Conservation (phyloP, 1,140 invertebrate genomes). For the Formica selysi region DNA sequence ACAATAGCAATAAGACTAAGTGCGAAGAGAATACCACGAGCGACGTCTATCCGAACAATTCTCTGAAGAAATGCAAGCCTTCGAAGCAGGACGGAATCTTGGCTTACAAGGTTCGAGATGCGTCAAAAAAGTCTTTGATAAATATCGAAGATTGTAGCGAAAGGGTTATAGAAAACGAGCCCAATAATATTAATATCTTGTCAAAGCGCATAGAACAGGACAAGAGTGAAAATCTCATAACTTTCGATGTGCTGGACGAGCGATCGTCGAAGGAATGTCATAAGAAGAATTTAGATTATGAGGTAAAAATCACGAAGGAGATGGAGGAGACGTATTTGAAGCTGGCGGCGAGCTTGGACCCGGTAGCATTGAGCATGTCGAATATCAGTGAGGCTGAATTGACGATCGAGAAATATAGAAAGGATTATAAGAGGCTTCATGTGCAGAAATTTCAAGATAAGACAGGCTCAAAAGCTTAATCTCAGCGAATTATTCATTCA, state of each 20-base stretch:
- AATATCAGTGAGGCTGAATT: conserved; percentile 74
- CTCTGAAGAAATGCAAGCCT: conserved; percentile 28
- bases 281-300: conserved; percentile 67
- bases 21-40: conserved; percentile 18
- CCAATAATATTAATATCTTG: conserved; percentile 42
- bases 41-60: conserved; percentile 56
- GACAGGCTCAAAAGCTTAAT: conserved; percentile 77
- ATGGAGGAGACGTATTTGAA: conserved; percentile 85
- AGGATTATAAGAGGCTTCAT: conserved; percentile 80
- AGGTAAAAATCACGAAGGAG: conserved; percentile 83
- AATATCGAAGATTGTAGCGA: not conserved
- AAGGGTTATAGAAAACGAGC: not conserved
- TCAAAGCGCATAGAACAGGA: conserved; percentile 30
- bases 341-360: conserved; percentile 83
- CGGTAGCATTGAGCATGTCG: conserved; percentile 75
- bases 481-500: conserved; percentile 54
- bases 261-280: conserved; percentile 45
- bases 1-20: conserved; percentile 54
- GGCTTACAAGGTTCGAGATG: not conserved
- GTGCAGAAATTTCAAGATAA: conserved; percentile 78
- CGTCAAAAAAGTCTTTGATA: not conserved
- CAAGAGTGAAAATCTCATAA: conserved; percentile 79
- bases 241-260: conserved; percentile 77
- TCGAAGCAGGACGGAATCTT: conserved; percentile 5
- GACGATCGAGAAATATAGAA: conserved; percentile 84